These are phyloP conservation scores for Lacerta bilineata DNA, from an alignment of 2,797 vertebrate genomes.

Conservation along the genomic window DNA sequence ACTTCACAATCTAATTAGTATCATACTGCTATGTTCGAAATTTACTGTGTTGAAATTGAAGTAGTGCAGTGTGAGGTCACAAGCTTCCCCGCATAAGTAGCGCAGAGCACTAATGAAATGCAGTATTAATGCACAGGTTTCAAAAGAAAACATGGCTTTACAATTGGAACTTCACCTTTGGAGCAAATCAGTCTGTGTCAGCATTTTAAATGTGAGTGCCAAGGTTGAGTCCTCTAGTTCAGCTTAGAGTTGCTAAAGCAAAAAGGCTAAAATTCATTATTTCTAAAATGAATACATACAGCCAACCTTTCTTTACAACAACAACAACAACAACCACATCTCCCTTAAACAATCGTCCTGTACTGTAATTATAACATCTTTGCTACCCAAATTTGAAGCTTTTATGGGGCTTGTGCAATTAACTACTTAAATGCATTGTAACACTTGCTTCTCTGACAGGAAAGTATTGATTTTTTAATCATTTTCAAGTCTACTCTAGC, in stretches of 20 bases:
- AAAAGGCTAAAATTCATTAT: constrained; percentile 53
- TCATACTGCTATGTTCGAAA: constrained; percentile 66
- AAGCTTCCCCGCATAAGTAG: constrained; percentile 62
- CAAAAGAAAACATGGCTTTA: constrained; percentile 69
- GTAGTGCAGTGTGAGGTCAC: constrained; percentile 74
- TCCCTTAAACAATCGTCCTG: constrained; percentile 65
- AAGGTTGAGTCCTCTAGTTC: constrained; percentile 55
- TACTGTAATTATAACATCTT: constrained; percentile 78
- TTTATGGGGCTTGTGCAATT: constrained; percentile 84
- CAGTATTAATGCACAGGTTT: constrained; percentile 67
- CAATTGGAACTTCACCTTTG: constrained; percentile 71
- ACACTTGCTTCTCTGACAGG: constrained; percentile 90
- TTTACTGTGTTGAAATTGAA: constrained; percentile 78
- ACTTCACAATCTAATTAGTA: constrained; percentile 80
- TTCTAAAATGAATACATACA: constrained; percentile 38
- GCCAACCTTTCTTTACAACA: constrained; percentile 28
- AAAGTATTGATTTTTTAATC: constrained; percentile 99
- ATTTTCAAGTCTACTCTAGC: constrained; percentile 94
- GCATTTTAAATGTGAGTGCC: constrained; percentile 28
- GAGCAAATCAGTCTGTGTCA: constrained; percentile 51
- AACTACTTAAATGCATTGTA: constrained; percentile 87
- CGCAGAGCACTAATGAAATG: constrained; percentile 63
- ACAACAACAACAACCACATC: constrained; percentile 52
- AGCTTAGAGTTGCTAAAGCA: constrained; percentile 26
- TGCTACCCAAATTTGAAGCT: constrained; percentile 82